Conservation (phyloP, 2,113 vertebrate species). For the Pseudolaguvia tuberculata region DNA sequence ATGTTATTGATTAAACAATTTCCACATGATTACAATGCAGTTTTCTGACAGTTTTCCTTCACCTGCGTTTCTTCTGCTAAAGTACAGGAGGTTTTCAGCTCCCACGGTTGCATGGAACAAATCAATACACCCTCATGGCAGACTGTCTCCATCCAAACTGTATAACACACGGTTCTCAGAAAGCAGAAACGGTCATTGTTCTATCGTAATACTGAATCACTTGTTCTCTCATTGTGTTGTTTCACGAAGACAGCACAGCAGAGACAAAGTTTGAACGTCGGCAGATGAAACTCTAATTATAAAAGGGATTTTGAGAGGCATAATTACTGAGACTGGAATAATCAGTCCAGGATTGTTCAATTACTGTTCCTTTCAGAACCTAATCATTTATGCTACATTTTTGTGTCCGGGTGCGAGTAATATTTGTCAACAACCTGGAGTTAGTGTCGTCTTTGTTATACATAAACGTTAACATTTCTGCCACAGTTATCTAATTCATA, state of each 20-base stretch:
- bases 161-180: neutral
- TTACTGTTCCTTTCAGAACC: neutral
- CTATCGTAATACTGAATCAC: neutral
- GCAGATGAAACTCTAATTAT: neutral
- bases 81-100: neutral
- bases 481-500: too few species aligned
- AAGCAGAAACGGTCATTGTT: neutral
- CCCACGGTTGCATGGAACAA: neutral
- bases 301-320: neutral
- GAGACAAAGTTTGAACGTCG: neutral
- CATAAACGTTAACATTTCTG: too few species aligned
- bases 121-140: neutral
- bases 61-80: neutral
- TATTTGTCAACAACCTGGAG: neutral
- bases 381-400: neutral
- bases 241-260: neutral
- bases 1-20: constrained; percentile 31
- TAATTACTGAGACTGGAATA: neutral
- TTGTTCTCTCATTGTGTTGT: neutral
- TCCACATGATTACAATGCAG: constrained; percentile 51
- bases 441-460: neutral
- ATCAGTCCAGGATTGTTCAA: neutral
- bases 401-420: neutral
- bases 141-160: neutral
- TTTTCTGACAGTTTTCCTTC: constrained; percentile 19